These are phyloP conservation scores for Motacilla tschutschensis DNA, from an alignment of 2,113 vertebrate species.

Conservation along the genomic window DNA sequence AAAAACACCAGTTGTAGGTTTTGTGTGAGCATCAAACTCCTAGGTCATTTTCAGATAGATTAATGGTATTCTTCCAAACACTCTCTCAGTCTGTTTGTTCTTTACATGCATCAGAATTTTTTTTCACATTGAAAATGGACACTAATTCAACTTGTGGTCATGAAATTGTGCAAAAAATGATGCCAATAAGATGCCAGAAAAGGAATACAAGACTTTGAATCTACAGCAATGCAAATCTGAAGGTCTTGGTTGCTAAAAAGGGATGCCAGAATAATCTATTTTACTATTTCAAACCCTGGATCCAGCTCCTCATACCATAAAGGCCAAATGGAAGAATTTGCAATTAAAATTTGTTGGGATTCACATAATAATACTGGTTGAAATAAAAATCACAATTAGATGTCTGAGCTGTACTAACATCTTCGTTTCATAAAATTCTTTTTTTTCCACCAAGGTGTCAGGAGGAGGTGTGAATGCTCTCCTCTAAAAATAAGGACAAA, in stretches of 20 bases:
- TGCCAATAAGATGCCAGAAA: not conserved
- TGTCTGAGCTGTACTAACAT: not conserved
- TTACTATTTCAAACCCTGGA: not conserved
- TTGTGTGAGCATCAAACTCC: not conserved
- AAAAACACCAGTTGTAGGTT: not conserved
- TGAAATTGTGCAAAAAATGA: not conserved
- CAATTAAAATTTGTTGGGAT: not conserved
- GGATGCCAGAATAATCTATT: not conserved
- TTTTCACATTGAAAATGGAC: slow-evolving; percentile 1
- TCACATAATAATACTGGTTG: not conserved
- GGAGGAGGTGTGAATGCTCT: not conserved
- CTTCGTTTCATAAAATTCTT: not conserved
- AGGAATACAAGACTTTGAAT: not conserved
- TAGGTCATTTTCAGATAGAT: slow-evolving; percentile 32
- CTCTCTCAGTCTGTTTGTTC: not conserved
- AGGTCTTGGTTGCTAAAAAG: not conserved
- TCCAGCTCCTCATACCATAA: not conserved
- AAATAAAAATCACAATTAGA: not conserved
- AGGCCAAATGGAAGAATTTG: not conserved
- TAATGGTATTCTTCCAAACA: not conserved
- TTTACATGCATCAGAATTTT: slow-evolving; percentile 10
- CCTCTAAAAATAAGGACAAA: not conserved
- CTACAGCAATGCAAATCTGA: not conserved
- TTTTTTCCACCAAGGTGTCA: not conserved
- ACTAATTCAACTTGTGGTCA: not conserved